A percentile compares a stretch with the other conserved stretches of the same genome.
Conservation (phyloP, 2,797 vertebrate genomes). For the Podarcis lilfordi region DNA sequence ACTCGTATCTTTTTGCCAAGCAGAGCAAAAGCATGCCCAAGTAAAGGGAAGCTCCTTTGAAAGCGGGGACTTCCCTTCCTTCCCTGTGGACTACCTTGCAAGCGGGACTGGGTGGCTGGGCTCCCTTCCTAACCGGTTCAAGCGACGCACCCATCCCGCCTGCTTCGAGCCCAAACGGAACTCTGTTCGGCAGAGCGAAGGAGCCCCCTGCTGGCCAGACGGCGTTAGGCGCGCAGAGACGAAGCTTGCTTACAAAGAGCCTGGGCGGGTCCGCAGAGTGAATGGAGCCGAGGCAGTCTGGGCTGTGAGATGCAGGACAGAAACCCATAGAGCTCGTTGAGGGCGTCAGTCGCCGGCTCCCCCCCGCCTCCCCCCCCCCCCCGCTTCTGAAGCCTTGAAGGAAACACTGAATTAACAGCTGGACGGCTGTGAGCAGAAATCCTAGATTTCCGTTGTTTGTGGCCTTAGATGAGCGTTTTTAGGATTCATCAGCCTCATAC, state of each 20-base stretch:
- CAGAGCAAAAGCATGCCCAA: background rate
- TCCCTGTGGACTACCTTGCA: rapidly evolving
- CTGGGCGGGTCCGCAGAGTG: background rate
- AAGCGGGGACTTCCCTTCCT: too few relatives aligned
- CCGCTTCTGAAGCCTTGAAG: background rate
- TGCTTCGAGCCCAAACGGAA: background rate
- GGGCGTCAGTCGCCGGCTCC: background rate
- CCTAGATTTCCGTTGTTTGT: background rate
- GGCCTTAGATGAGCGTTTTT: background rate
- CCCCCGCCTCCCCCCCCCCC: too few relatives aligned
- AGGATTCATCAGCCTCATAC: background rate
- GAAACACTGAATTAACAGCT: background rate
- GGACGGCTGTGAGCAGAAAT: background rate
- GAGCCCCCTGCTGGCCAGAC: constrained; percentile 76
- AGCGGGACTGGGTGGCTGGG: background rate
- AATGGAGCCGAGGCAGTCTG: background rate
- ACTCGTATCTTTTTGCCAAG: background rate
- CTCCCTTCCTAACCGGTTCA: background rate
- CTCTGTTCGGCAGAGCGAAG: constrained; percentile 62
- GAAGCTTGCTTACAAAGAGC: background rate
- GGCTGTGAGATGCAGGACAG: background rate
- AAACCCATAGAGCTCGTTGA: background rate
- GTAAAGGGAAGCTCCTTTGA: background rate
- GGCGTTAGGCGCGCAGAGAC: constrained; percentile 40
- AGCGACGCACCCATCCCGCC: background rate